These are phyloP conservation scores for Coilia nasus DNA, from an alignment of 2,797 vertebrate genomes.

Conservation along the genomic window DNA sequence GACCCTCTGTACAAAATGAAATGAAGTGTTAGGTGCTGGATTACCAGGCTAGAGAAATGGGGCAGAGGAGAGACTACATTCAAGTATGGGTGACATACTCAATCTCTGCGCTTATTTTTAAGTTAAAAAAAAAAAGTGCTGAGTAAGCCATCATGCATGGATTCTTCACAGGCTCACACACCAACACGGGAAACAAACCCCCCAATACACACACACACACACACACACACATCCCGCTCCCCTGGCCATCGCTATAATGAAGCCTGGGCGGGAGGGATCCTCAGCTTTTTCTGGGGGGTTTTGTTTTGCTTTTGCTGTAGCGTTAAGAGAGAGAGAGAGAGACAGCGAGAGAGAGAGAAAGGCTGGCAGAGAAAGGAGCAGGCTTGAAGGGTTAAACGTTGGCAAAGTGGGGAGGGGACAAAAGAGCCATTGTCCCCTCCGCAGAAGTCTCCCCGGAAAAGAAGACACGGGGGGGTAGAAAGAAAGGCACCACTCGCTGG, in stretches of 20 bases:
- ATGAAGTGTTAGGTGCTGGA: too few species aligned
- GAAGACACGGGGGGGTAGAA: constrained; percentile 61
- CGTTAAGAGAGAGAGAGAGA: constrained; percentile 14
- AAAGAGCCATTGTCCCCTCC: constrained; percentile 76
- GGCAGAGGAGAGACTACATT: constrained; percentile 51
- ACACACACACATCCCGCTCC: constrained; percentile 14
- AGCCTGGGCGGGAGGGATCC: constrained; percentile 4
- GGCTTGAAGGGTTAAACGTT: constrained; percentile 78
- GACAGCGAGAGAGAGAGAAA: constrained; percentile 62
- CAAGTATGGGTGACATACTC: not conserved
- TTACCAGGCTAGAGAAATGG: constrained; percentile 40
- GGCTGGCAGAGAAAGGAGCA: constrained; percentile 74
- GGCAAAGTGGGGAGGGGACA: constrained; percentile 74
- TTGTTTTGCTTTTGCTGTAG: constrained; percentile 69
- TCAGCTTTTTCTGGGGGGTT: constrained; percentile 42
- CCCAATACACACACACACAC: constrained; percentile 9
- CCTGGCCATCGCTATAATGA: constrained; percentile 6
- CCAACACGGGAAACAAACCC: not conserved
- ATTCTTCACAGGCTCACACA: not conserved
- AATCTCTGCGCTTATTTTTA: not conserved
- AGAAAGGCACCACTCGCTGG: constrained; percentile 78
- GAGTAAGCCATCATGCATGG: constrained; percentile 37
- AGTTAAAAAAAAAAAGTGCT: constrained; percentile 29
- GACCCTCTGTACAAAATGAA: too few species aligned
- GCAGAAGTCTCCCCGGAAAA: constrained; percentile 80